Evolutionary conservation across 2,888 invertebrate genomes (phyloP), one percentile per base, ranked within the genome.

Genomic region (Harpalus rubripes): DNA sequence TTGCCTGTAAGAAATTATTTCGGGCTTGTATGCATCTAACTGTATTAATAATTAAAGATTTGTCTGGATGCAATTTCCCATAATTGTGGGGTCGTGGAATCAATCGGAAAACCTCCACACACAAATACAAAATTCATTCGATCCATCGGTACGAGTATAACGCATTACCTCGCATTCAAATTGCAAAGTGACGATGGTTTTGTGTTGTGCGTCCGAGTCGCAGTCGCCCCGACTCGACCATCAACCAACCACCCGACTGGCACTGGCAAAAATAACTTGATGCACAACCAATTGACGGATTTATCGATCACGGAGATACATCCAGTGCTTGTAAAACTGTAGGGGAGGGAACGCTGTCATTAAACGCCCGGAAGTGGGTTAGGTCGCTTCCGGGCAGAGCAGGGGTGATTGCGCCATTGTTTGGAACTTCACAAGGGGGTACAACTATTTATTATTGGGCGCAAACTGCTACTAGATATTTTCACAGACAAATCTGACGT

Each of bases 121-220:
- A 68, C 68, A 63, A 63, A 63, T 68, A 68, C 68, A 68, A 68
- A 68, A 68, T 68, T 68, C 39, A 68, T 32, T 15, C 32, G 32
- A 32, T 68, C 72, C 10, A 44, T 16, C 26, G 58, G 56, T 78
- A 78, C 78, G 18, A 56, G 58, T n/a, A 56, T 58, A 78, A 78
- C 78, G 78, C 78, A 78, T 78, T 78, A 78, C 58, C 7, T 16
- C n/a, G 78, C 78, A 78, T 78, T 78, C 58, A 78, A 78, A 78
- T 78, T 78, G 22, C 78, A 78, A 78, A 76, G 58, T 78, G 78
- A 22, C 18, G 44, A 32, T 7, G 41, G 44, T 10, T 22, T n/a
- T 52, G 76, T 56, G 18, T 44, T 18, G 16, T 76, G 52, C 52
- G 76, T 52, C 22, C 16, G 12, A 2, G 7, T 18, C 12, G 1